Base-by-base conservation (phyloP, 30 jellyfish, hydroid and myxozoan genomes). In the Pelagia noctiluca region DNA sequence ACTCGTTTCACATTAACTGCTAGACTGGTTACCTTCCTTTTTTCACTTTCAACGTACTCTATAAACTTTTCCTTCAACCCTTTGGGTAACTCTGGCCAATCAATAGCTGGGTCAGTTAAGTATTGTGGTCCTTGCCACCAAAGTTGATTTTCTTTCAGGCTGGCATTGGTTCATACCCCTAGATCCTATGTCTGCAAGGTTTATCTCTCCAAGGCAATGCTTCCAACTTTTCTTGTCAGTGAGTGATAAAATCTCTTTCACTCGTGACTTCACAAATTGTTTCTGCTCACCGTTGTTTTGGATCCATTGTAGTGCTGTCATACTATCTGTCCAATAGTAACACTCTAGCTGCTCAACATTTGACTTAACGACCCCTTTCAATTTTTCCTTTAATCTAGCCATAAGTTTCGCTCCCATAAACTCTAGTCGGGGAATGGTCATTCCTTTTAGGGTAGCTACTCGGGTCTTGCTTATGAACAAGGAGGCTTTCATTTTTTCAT, bases 111-210 rank as follows among this genome's bases (percentile, higher is more conserved):
- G n/a, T n/a, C n/a, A n/a, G n/a, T n/a, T n/a, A n/a, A n/a, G n/a
- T n/a, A n/a, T n/a, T n/a, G n/a, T n/a, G n/a, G n/a, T n/a, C n/a
- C n/a, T n/a, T n/a, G n/a, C n/a, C n/a, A n/a, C n/a, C n/a, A n/a
- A n/a, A n/a, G n/a, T n/a, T n/a, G n/a, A n/a, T n/a, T n/a, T n/a
- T n/a, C n/a, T n/a, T n/a, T n/a, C n/a, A n/a, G n/a, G n/a, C n/a
- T n/a, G n/a, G n/a, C n/a, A n/a, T n/a, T n/a, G n/a, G n/a, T 35
- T 36, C 84, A 71, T 46, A 10, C 84, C 84, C 46, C 71, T 36
- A 3, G 84, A 72, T n/a, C n/a, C n/a, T 0, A 78, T 54, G 88
- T 78, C 89, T 35, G 89, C 89, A 23, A 86, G 89, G 88, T 78
- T 78, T 28, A n/a, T 76, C 63, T 78, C 52, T 2, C 54, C 73